Evolutionary conservation across 1,140 invertebrate species (phyloP).

Genomic region (Aphelinus certus): DNA sequence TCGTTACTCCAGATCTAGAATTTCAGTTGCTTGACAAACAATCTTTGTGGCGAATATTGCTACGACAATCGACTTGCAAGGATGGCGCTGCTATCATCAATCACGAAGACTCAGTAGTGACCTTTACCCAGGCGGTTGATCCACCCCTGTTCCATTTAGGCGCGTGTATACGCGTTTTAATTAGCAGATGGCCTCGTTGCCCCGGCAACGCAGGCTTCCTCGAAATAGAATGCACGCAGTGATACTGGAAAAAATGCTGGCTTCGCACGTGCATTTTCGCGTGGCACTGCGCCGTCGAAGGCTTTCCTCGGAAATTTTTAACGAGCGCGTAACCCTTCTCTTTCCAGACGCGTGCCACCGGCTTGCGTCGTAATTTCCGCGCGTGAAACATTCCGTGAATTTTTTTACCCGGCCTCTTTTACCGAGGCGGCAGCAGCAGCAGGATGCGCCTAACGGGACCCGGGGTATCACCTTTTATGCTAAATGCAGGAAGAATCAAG

Average conservation of each 20-base stretch:
- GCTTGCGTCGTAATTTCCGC: too few species aligned
- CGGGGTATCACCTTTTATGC: too few species aligned
- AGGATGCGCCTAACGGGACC: too few species aligned
- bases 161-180: background rate
- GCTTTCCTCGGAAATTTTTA: conserved; percentile 8
- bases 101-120: background rate
- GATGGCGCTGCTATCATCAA: background rate
- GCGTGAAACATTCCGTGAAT: background rate
- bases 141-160: background rate
- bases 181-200: conserved; percentile 8
- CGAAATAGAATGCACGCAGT: background rate
- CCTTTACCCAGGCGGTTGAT: background rate
- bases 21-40: too few species aligned
- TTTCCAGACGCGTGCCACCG: too few species aligned
- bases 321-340: background rate
- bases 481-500: too few species aligned
- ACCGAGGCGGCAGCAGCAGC: too few species aligned
- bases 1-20: too few species aligned
- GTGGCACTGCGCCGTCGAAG: background rate
- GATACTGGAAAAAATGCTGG: background rate
- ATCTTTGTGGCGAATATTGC: too few species aligned
- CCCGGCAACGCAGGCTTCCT: background rate
- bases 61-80: background rate
- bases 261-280: background rate
- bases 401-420: background rate